A percentile compares a stretch with the other conserved stretches of the same genome.
Conservation (phyloP, 2,888 invertebrate genomes). For the Cephus pulcher region DNA sequence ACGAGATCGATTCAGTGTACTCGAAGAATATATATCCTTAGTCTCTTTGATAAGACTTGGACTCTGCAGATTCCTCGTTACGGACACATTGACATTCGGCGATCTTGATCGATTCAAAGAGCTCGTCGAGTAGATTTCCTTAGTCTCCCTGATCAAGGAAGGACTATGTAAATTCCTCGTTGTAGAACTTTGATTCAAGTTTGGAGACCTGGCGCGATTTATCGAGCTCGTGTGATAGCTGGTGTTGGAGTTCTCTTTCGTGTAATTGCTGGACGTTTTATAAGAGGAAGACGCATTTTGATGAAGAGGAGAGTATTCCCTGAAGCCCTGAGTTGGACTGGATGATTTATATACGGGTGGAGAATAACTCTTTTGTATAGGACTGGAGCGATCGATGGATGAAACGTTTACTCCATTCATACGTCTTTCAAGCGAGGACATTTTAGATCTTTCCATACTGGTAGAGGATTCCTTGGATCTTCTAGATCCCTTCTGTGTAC, state of each 20-base stretch:
- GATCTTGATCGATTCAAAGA: constrained; percentile 43
- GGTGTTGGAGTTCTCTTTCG: constrained; percentile 30
- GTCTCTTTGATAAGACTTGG: constrained; percentile 50
- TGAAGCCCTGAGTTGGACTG: constrained; percentile 47
- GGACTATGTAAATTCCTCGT: constrained; percentile 48
- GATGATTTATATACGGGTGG: constrained; percentile 49
- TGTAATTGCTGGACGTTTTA: constrained; percentile 44
- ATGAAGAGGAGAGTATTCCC: constrained; percentile 38
- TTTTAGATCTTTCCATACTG: constrained; percentile 47
- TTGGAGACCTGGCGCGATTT: constrained; percentile 50
- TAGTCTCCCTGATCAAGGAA: constrained; percentile 54
- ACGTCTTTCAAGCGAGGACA: constrained; percentile 55
- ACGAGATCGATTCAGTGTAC: constrained; percentile 41
- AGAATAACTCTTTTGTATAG: constrained; percentile 45
- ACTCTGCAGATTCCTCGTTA: constrained; percentile 34
- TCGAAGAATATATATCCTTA: constrained; percentile 47
- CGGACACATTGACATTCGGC: constrained; percentile 28
- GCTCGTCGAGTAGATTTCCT: constrained; percentile 54
- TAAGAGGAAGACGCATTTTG: constrained; percentile 49
- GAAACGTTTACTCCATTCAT: constrained; percentile 54
- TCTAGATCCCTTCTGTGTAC: constrained; percentile 74
- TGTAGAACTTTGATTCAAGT: constrained; percentile 36
- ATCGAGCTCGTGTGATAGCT: constrained; percentile 41
- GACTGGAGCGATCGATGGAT: constrained; percentile 39
- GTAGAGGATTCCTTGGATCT: constrained; percentile 51